phyloP scores from a whole-genome alignment of 2,797 vertebrate species.

The Coilia nasus region DNA sequence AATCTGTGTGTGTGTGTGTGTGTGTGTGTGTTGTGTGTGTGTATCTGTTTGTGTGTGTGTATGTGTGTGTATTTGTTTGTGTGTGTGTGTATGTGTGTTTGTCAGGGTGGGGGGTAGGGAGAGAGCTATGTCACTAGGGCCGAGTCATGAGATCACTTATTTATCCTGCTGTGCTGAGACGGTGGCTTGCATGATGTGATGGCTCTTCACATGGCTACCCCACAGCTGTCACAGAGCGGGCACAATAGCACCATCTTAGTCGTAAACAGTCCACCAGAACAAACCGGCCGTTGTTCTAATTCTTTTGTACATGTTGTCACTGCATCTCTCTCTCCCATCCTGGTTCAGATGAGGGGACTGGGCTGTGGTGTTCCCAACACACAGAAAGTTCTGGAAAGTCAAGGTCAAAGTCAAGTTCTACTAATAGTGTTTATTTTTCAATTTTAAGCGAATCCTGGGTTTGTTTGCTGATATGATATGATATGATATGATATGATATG shows the following conservation, averaged over 20 bases:
- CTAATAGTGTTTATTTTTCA: too few species aligned
- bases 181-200: not conserved
- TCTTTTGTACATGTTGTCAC: not conserved
- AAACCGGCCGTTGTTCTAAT: not conserved
- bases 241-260: not conserved
- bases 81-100: too few species aligned
- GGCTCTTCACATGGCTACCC: not conserved
- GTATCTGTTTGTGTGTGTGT: too few species aligned
- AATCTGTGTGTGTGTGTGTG: too few species aligned
- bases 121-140: not conserved
- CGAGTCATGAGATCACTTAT: slow-evolving; percentile 7
- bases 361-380: not conserved
- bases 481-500: too few species aligned
- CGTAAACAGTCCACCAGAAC: not conserved
- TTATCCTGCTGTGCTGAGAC: not conserved
- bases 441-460: too few species aligned
- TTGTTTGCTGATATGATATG: too few species aligned
- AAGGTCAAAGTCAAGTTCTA: too few species aligned
- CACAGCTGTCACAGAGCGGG: not conserved
- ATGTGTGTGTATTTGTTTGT: too few species aligned
- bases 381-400: too few species aligned
- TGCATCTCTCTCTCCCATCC: not conserved
- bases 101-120: too few species aligned
- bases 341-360: not conserved
- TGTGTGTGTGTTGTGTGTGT: too few species aligned